These are phyloP conservation scores for Empis livida DNA, from an alignment of 2,888 invertebrate species.

Conservation along the genomic window DNA sequence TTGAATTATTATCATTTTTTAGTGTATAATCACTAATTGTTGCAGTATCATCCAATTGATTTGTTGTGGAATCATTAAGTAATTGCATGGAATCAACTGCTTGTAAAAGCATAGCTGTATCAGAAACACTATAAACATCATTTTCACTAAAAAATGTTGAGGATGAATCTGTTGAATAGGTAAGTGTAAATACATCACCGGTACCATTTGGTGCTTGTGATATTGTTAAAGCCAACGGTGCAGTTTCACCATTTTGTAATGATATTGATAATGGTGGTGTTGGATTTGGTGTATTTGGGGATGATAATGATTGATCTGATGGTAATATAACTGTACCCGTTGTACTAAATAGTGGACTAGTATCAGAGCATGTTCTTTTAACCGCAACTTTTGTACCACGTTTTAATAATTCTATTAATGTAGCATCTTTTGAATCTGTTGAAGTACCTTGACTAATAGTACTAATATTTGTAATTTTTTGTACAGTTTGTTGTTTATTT, in stretches of 20 bases:
- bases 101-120: constrained; percentile 52
- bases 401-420: constrained; percentile 65
- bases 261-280: constrained; percentile 22
- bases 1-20: constrained; percentile 25
- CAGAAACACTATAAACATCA: constrained; percentile 63
- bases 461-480: constrained; percentile 20
- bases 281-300: constrained; percentile 43
- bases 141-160: constrained; percentile 50
- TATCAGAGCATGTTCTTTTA: constrained; percentile 56
- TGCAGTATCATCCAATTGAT: constrained; percentile 50
- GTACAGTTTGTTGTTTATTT: constrained; percentile 23
- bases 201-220: constrained; percentile 31
- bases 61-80: constrained; percentile 49
- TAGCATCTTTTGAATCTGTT: constrained; percentile 51
- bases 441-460: constrained; percentile 32
- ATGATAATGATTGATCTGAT: constrained; percentile 15
- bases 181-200: constrained; percentile 46
- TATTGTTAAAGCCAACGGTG: constrained; percentile 32
- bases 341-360: constrained; percentile 41
- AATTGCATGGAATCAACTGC: constrained; percentile 50
- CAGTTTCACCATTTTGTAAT: constrained; percentile 24
- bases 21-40: constrained; percentile 50
- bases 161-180: constrained; percentile 45
- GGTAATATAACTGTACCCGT: constrained; percentile 23
- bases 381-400: constrained; percentile 56